Base-by-base conservation (phyloP, 2,888 invertebrate species). In the Tortrix viridana region DNA sequence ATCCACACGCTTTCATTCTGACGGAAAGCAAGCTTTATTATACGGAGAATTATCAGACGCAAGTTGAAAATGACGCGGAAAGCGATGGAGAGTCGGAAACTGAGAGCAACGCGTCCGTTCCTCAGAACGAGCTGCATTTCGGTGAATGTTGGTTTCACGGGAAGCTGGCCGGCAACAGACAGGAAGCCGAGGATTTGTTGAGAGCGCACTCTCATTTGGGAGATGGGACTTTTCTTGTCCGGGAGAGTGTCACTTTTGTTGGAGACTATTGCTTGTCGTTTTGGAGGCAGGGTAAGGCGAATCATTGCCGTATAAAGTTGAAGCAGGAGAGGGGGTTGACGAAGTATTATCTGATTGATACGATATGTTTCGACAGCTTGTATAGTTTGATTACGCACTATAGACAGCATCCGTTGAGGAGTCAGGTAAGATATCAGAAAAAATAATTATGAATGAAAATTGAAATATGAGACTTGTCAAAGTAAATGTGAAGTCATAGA, bases 231-330 rank as follows among this genome's bases (percentile, higher is more conserved):
- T 98, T 98, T 82, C 93, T 98, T 26, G 98, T 99, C 0, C 93
- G 98, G 32, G 97, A 98, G 73, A 98, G 98, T 80, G 98, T 98
- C 23, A 98, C 98, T 0, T 98, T 98, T 86, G 97, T 98, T 0
- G 98, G 98, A 0, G 98, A 98, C 84, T 98, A 98, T 81, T 98
- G 98, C 67, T 89, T 99, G 23, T 98, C 98, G 0, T 98, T 99
- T 88, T 97, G 97, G 98, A 94, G 98, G 14, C 95, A 96, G 73
- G 96, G 96, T 46, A 95, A 95, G 77, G 97, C 97, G 0, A 97
- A 97, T 84, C 98, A 98, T 82, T 98, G 98, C 81, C 94, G 98
- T 49, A 98, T 98, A 65, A 96, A 96, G 79, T 93, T 97, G 55
- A 97, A 96, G 76, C 97, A 97, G 79, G 97, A 98, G 67, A 94